Percentiles rank a stretch among this genome's conserved stretches.
Evolutionary conservation across 2,797 vertebrate genomes (phyloP).

Genomic region (Oryzias sinensis): DNA sequence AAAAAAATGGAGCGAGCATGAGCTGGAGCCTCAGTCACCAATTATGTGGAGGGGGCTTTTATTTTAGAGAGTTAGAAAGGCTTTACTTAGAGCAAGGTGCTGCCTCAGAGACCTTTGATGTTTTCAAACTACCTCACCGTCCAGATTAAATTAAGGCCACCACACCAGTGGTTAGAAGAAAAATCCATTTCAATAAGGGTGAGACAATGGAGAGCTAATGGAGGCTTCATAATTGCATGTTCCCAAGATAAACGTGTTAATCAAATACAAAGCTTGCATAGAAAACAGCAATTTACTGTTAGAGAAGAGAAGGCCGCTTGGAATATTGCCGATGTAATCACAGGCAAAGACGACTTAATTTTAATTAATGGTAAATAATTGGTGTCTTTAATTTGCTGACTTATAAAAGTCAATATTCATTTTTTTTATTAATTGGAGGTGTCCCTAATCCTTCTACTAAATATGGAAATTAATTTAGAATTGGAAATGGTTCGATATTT

Average conservation of each 20-base stretch:
- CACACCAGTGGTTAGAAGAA: conserved; percentile 52
- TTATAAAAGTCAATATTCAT: conserved; percentile 35
- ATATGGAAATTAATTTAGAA: neutral
- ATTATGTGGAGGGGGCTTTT: conserved; percentile 67
- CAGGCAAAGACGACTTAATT: conserved; percentile 51
- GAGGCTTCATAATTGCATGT: conserved; percentile 76
- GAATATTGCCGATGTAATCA: conserved; percentile 65
- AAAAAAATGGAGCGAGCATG: conserved; percentile 47
- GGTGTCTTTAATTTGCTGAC: conserved; percentile 41
- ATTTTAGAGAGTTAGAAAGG: conserved; percentile 58
- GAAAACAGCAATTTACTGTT: conserved; percentile 70
- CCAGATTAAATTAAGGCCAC: conserved; percentile 72
- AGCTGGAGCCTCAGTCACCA: conserved; percentile 61
- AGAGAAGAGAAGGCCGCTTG: conserved; percentile 35
- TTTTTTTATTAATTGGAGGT: neutral
- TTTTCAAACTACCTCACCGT: conserved; percentile 61
- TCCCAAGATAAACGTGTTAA: conserved; percentile 77
- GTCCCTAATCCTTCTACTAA: conserved; percentile 7
- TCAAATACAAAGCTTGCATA: conserved; percentile 70
- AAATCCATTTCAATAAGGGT: conserved; percentile 71
- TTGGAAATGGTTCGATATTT: too few species aligned
- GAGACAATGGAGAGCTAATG: conserved; percentile 75
- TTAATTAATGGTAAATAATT: conserved; percentile 54
- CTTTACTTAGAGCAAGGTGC: conserved; percentile 59
- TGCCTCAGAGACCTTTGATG: conserved; percentile 64